Evolutionary conservation across 2,113 vertebrate species (phyloP).

Genomic region (Epinephelus fuscoguttatus): DNA sequence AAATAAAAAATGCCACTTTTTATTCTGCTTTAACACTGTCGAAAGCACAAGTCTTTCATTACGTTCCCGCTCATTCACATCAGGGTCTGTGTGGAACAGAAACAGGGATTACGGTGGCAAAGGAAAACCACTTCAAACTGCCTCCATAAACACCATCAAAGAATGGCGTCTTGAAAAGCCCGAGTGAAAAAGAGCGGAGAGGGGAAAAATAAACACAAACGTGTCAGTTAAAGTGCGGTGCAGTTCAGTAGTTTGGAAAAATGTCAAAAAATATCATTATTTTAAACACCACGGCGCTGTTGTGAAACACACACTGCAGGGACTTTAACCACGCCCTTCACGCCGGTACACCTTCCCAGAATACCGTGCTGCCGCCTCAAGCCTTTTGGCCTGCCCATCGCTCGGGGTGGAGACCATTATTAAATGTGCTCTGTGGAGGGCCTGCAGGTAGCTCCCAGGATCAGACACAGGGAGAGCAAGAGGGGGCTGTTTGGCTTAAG

Average conservation of each 20-base stretch:
- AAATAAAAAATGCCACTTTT: slow-evolving; percentile 84
- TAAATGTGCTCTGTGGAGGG: slow-evolving; percentile 76
- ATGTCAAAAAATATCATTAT: slow-evolving; percentile 15
- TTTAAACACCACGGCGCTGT: slow-evolving; percentile 6
- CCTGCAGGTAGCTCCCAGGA: slow-evolving; percentile 83
- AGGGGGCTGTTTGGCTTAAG: slow-evolving; percentile 83
- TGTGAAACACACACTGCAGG: slow-evolving; percentile 30
- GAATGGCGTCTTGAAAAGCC: slow-evolving; percentile 50
- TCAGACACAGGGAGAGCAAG: slow-evolving; percentile 72
- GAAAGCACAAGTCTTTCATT: slow-evolving; percentile 83
- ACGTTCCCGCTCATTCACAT: slow-evolving; percentile 61
- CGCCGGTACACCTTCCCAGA: slow-evolving; percentile 37
- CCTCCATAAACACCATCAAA: slow-evolving; percentile 70
- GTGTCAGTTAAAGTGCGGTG: slow-evolving; percentile 28
- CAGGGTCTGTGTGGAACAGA: slow-evolving; percentile 61
- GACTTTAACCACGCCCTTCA: slow-evolving; percentile 51
- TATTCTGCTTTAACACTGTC: slow-evolving; percentile 75
- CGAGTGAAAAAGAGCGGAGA: slow-evolving; percentile 36
- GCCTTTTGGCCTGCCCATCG: slow-evolving; percentile 11
- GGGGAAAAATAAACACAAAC: slow-evolving; percentile 50
- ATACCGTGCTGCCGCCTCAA: slow-evolving; percentile 33
- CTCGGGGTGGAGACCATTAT: slow-evolving; percentile 66
- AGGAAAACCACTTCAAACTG: slow-evolving; percentile 67
- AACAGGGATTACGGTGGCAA: slow-evolving; percentile 73
- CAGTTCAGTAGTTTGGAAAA: slow-evolving; percentile 45